These are phyloP conservation scores for Sminthurinus signatus DNA, from an alignment of 1,140 invertebrate species.

Conservation along the genomic window DNA sequence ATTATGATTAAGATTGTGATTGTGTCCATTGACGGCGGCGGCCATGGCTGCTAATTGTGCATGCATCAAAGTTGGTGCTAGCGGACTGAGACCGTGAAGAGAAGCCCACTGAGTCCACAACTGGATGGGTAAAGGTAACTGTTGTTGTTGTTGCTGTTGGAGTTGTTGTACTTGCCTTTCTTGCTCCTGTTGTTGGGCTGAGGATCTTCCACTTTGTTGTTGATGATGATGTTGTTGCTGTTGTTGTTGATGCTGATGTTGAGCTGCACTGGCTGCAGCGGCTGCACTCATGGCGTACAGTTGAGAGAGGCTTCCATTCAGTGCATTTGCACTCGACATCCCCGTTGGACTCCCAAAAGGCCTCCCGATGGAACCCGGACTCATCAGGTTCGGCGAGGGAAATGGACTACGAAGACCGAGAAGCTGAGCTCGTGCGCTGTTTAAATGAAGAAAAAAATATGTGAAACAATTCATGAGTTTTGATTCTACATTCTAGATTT, in stretches of 20 bases:
- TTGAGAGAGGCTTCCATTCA: constrained; percentile 40
- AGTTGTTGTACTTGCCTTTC: background rate
- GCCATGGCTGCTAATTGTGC: constrained; percentile 38
- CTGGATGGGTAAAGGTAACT: constrained; percentile 43
- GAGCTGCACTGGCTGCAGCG: constrained; percentile 14
- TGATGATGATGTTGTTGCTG: constrained; percentile 1
- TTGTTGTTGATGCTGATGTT: constrained; percentile 5
- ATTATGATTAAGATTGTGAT: constrained; percentile 17
- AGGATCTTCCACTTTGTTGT: no score
- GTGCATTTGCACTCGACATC: constrained; percentile 38
- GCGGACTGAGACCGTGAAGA: constrained; percentile 42
- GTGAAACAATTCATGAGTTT: no score
- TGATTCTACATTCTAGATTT: no score
- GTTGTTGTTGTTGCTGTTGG: constrained; percentile 8
- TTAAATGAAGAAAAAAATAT: no score
- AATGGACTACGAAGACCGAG: constrained; percentile 37
- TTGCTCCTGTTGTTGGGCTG: background rate
- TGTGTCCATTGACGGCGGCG: constrained; percentile 14
- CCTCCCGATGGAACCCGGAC: constrained; percentile 7
- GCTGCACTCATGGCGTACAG: constrained; percentile 42
- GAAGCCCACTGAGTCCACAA: constrained; percentile 46
- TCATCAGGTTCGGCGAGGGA: constrained; percentile 26
- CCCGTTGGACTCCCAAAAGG: constrained; percentile 28
- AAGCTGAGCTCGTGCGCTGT: constrained; percentile 42
- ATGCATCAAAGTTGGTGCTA: constrained; percentile 33